Percentiles rank a stretch among this genome's conserved stretches.
Conservation (phyloP, 2,113 vertebrate genomes). For the Brevimyrus niger region DNA sequence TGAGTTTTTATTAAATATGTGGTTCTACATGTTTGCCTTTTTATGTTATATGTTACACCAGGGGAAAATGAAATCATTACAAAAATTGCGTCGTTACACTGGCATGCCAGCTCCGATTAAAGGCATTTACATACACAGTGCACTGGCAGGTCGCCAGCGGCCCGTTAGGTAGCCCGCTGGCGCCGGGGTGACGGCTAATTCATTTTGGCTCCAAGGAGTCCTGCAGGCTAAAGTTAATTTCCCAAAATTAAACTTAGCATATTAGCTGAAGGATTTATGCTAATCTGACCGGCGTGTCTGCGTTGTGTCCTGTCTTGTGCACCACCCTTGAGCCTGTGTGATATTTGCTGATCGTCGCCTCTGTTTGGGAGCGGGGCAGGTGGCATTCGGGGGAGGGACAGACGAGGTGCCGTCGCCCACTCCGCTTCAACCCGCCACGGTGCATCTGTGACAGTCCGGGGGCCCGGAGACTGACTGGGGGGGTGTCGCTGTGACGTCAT, state of each 20-base stretch:
- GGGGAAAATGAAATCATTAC: slow-evolving; percentile 43
- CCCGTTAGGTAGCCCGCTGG: slow-evolving; percentile 35
- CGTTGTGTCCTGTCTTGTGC: slow-evolving; percentile 40
- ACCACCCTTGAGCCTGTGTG: slow-evolving; percentile 39
- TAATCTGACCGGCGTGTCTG: slow-evolving; percentile 56
- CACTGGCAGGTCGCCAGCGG: slow-evolving; percentile 41
- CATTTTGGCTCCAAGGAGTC: slow-evolving; percentile 51
- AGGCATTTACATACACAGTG: slow-evolving; percentile 50
- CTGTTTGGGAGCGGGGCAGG: slow-evolving; percentile 34
- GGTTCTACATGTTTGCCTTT: slow-evolving; percentile 34
- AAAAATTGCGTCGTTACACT: slow-evolving; percentile 48
- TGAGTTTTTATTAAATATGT: slow-evolving; percentile 26
- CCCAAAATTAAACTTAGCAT: slow-evolving; percentile 61
- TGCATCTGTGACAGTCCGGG: background rate
- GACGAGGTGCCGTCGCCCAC: background rate
- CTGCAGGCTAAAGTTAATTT: slow-evolving; percentile 64
- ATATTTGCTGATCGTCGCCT: slow-evolving; percentile 41
- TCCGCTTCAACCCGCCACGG: background rate
- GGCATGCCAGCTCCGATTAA: slow-evolving; percentile 45
- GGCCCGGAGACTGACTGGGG: background rate
- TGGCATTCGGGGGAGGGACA: background rate
- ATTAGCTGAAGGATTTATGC: slow-evolving; percentile 60
- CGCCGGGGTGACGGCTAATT: slow-evolving; percentile 44
- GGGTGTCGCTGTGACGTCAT: background rate
- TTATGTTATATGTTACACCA: slow-evolving; percentile 44